Evolutionary conservation across 2,113 vertebrate genomes (phyloP).

Genomic region (Penelope pileata): DNA sequence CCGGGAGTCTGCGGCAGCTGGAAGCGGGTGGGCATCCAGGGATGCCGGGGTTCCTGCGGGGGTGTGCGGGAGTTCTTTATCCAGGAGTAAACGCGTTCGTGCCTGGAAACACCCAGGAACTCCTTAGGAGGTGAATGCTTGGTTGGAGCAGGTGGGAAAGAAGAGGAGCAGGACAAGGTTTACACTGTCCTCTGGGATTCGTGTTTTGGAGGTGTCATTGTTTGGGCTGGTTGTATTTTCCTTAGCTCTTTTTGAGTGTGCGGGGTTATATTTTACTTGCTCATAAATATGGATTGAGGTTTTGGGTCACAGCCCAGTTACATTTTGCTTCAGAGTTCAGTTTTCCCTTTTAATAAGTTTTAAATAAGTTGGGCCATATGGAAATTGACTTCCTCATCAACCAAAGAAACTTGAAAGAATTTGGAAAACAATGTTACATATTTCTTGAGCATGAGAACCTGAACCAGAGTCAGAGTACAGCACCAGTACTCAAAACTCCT

Average conservation of each 20-base stretch:
- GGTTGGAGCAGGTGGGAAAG: background rate
- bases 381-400: constrained; percentile 17
- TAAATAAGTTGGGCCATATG: constrained; percentile 18
- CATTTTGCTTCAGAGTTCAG: constrained; percentile 43
- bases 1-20: background rate
- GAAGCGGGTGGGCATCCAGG: accelerated
- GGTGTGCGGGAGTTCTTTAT: background rate
- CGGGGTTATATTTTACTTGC: background rate
- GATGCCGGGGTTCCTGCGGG: accelerated
- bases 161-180: background rate
- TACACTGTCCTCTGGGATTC: background rate
- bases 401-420: background rate
- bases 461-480: background rate
- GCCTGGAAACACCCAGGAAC: background rate
- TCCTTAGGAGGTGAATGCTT: background rate
- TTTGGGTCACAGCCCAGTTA: constrained; percentile 39
- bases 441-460: background rate
- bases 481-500: background rate
- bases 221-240: background rate
- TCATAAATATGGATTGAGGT: constrained; percentile 17
- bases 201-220: background rate
- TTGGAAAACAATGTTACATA: background rate
- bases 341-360: constrained; percentile 46
- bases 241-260: background rate
- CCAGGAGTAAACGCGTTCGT: background rate